Base-by-base conservation (phyloP, 2,797 vertebrate genomes). In the Todus mexicanus region DNA sequence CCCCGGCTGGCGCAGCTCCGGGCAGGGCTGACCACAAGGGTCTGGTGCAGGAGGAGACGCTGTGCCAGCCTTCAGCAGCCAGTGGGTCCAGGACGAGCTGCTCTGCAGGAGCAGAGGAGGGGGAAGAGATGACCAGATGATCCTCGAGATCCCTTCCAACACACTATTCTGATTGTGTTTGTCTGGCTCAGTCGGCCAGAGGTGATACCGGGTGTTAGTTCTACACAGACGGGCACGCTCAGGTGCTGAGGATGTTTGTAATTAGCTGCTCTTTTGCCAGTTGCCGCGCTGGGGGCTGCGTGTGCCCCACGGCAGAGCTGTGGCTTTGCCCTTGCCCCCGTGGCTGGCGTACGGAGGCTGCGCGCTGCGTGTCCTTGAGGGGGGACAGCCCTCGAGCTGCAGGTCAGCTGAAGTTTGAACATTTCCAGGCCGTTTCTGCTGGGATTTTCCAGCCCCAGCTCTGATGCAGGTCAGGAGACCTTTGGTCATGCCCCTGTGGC, bases 201-300 rank as follows among this genome's bases (percentile, higher is more conserved):
- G 64, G 18, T 6, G 64, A 5, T 19, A 10, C 3, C 2, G 6
- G 1, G 27, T 3, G 50, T 12, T 6, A 5, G 61, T 7, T 12
- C 35, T 48, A 56, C 31, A 6, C 25, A 12, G 18, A 6, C 64
- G 7, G 51, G 56, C 2, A 1, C 6, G 5, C 3, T n/a, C 3
- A 2, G 51, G 2, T 15, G 57, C 51, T 10, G 33, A 1, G 43
- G 43, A 25, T 3, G 1, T 26, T 70, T 2, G 2, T 15, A 11
- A 19, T 64, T 17, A 37, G 75, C 63, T 20, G 56, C 38, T 31
- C 1, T 8, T 64, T 10, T 31, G 33, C 33, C 20, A 33, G 40
- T 35, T 20, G 68, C 47, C 4, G 0, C 1, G 7, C 59, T 8
- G 47, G 33, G 29, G n/a, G 71, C 40, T 26, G 9, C 4, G 2